Evolutionary conservation across 2,113 vertebrate species (phyloP), one percentile per base, ranked within the genome.

Genomic region (Esox niger): DNA sequence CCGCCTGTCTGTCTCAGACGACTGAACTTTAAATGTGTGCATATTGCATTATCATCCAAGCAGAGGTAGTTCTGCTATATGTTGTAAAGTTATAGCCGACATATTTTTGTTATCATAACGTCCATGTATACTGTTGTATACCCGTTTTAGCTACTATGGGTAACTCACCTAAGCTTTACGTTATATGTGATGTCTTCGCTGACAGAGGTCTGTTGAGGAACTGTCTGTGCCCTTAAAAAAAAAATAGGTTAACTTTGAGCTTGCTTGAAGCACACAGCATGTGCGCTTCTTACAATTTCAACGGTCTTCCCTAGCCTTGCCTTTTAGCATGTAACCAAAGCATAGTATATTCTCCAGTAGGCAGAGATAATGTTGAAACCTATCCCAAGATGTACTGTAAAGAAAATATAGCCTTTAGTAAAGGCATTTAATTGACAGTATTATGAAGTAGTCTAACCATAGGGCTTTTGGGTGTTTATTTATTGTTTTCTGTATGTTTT

Each of bases 101-200:
- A 76, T 23, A 60, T 47, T 31, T 2, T 64, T 30, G 60, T 69
- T 17, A 77, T 73, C 2, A 79, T 60, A 30, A 59, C 68, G 70
- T 70, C 77, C 21, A 71, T 85, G 88, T 91, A 89, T 90, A 91
- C 90, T 90, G 88, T 91, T 91, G 90, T 91, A 92, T 91, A 91
- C 90, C 69, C 11, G 69, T 84, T 66, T 73, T 74, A 86, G 74
- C 74, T 78, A 46, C 57, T 59, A 49, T 71, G 76, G 81, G 77
- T 79, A 71, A 71, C 72, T 77, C 23, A 21, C 49, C 58, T 26
- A 62, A n/a, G 77, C 82, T 74, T 70, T 58, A 71, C 54, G 47
- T 65, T 65, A 46, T 26, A 62, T 46, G 26, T 60, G 57, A 63
- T 21, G 70, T 62, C 70, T 69, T 68, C 64, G 46, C 70, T 56